phyloP scores from a whole-genome alignment of 2,888 invertebrate species.

The Mechanitis messenoides region DNA sequence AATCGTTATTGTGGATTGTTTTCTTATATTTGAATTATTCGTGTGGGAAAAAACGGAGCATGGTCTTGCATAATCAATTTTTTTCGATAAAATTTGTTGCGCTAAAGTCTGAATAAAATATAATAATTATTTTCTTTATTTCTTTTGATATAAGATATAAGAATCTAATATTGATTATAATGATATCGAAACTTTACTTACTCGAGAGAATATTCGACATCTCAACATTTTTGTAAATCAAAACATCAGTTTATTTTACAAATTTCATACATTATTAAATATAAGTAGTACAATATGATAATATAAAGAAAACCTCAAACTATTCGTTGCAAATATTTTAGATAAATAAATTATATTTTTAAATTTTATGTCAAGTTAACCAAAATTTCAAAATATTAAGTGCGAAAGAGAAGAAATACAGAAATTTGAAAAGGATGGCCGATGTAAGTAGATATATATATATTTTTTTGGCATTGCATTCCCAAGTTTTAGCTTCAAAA shows the following conservation, averaged over 20 bases:
- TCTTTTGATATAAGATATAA: neutral
- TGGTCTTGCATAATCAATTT: slow-evolving; percentile 43
- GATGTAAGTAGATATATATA: neutral
- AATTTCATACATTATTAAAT: too few species aligned
- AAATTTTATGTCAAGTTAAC: neutral
- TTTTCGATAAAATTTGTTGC: slow-evolving; percentile 27
- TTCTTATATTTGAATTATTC: slow-evolving; percentile 33
- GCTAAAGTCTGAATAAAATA: slow-evolving; percentile 14
- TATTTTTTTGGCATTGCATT: neutral
- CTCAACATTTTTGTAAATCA: slow-evolving; percentile 19
- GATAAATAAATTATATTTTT: neutral
- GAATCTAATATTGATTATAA: neutral
- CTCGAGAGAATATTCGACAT: slow-evolving; percentile 18
- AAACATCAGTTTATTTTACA: neutral
- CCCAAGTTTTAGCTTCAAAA: neutral
- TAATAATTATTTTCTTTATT: slow-evolving; percentile 1
- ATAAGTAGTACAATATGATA: neutral
- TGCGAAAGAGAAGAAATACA: neutral
- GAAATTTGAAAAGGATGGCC: neutral
- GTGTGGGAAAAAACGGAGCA: slow-evolving; percentile 22
- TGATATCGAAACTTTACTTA: slow-evolving; percentile 9
- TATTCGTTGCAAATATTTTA: neutral
- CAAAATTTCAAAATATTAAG: neutral
- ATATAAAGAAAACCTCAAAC: neutral
- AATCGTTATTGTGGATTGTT: slow-evolving; percentile 51